These are phyloP conservation scores for Volucella inanis DNA, from an alignment of 2,888 invertebrate genomes.

Conservation along the genomic window DNA sequence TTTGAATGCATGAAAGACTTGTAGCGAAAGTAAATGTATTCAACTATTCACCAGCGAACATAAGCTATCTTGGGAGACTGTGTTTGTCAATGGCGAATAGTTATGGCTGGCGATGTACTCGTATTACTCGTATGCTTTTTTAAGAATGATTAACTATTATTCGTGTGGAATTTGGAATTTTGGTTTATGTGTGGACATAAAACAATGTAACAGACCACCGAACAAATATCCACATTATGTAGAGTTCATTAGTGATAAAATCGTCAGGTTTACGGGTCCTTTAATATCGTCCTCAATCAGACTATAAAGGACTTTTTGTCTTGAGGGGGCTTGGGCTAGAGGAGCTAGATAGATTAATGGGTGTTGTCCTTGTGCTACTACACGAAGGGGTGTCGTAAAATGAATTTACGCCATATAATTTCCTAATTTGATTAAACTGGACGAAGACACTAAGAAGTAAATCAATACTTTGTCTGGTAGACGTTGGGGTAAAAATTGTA, in stretches of 20 bases:
- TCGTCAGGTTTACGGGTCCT: constrained; percentile 44
- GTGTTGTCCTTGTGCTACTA: constrained; percentile 6
- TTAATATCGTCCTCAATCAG: constrained; percentile 14
- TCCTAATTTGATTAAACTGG: constrained; percentile 30
- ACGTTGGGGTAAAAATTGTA: background rate
- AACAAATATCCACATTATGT: constrained; percentile 27
- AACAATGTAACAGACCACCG: constrained; percentile 28
- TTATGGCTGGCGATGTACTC: background rate
- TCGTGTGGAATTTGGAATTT: constrained; percentile 54
- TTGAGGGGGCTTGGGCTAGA: too few species aligned
- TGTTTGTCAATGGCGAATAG: constrained; percentile 30
- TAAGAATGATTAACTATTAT: constrained; percentile 51
- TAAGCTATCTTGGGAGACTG: constrained; percentile 26
- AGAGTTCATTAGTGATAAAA: constrained; percentile 51
- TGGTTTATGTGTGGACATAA: constrained; percentile 54
- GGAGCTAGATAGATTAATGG: background rate
- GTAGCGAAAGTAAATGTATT: constrained; percentile 45
- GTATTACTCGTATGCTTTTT: constrained; percentile 14
- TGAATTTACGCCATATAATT: constrained; percentile 21
- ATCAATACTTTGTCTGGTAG: constrained; percentile 5
- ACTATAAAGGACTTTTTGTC: constrained; percentile 1
- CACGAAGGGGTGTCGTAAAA: constrained; percentile 13
- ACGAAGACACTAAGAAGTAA: background rate
- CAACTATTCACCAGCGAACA: constrained; percentile 32
- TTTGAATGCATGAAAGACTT: constrained; percentile 61